Base-by-base conservation (phyloP, 2,888 invertebrate genomes). In the Aphrophora alni region DNA sequence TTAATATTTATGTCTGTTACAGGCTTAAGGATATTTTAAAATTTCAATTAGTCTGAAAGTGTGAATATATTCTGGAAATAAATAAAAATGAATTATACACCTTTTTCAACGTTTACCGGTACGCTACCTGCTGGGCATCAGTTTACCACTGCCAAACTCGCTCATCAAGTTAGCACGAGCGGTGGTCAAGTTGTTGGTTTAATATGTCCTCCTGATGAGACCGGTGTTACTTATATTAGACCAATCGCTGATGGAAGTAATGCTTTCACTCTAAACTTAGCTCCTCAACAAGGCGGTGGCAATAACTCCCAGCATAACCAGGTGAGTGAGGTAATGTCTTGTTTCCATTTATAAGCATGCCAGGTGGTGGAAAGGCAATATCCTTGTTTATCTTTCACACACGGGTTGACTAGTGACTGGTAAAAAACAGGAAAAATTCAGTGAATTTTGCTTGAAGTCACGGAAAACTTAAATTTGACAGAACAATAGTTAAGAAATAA, bases 181-280 rank as follows among this genome's bases (percentile, higher is more conserved):
- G 84, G 86, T 75, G 85, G 85, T 24, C 88, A 92, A 90, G 92
- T 95, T 73, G 93, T 94, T 28, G 93, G 94, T 1, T 92, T 94
- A 85, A 89, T 94, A 12, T 92, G 92, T 78, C 84, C 85, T n/a
- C 91, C 91, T 17, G 92, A 93, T 84, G 93, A 93, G 85, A 94
- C 93, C 38, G 93, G 93, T 5, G 92, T 95, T 70, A 95, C 95
- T 87, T 95, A 95, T 87, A 90, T 95, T 84, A 91, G 94, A 75
- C 92, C 92, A 0, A 88, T 92, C 70, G 92, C 92, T 85, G 89
- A 91, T 0, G 90, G 90, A 85, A 81, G 87, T 86, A 81, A 87
- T 86, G 86, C 88, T 81, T 87, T 89, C 85, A 82, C 87, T 84
- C 82, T 87, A n/a, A 86, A 86, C 76, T 78, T 86, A 38, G 85